These are phyloP conservation scores for Argopecten irradians DNA, from an alignment of 1,140 invertebrate genomes.

Conservation along the genomic window DNA sequence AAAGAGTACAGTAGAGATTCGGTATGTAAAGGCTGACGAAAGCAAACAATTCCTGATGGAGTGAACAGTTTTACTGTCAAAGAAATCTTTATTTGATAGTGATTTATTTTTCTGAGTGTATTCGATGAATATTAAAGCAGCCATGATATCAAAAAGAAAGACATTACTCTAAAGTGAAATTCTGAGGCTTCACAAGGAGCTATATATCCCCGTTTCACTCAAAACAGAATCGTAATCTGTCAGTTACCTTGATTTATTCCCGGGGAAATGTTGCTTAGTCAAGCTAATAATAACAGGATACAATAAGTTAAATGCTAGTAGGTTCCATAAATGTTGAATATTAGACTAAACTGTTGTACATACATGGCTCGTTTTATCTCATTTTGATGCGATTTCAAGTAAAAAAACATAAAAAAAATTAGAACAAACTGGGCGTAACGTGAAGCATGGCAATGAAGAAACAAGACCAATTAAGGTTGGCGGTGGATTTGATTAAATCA, in stretches of 20 bases:
- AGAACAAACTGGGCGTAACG: neutral
- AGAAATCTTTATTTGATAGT: neutral
- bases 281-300: neutral
- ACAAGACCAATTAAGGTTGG: neutral
- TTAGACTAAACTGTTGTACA: neutral
- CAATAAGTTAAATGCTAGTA: neutral
- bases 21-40: neutral
- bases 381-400: neutral
- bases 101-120: neutral
- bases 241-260: neutral
- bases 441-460: neutral
- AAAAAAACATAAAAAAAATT: neutral
- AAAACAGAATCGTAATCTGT: neutral
- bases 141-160: neutral
- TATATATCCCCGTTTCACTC: neutral
- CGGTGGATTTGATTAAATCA: neutral
- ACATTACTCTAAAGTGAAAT: neutral
- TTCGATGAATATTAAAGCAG: constrained; percentile 12
- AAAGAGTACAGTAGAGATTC: neutral
- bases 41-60: neutral
- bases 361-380: neutral
- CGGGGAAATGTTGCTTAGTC: neutral
- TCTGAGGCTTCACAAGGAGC: neutral
- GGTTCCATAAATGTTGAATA: neutral
- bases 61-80: neutral